Conservation (phyloP, 1,140 invertebrate species). For the Brachionus rotundiformis region DNA sequence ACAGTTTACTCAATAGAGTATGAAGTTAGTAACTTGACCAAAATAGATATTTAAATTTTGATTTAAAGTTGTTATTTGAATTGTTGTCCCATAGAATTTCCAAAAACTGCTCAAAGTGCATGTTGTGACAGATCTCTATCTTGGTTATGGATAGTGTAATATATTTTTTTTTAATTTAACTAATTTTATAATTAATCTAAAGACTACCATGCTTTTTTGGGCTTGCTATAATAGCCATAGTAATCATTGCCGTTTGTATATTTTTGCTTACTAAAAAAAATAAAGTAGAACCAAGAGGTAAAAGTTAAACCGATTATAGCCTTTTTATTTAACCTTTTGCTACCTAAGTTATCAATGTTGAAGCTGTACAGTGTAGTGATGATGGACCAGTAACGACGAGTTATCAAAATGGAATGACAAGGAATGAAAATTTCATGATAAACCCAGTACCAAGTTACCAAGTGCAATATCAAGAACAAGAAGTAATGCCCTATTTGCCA, state of each 20-base stretch:
- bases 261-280: background rate
- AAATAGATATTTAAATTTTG: background rate
- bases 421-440: background rate
- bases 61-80: background rate
- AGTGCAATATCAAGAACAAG: background rate
- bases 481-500: background rate
- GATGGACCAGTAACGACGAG: background rate
- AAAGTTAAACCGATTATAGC: background rate
- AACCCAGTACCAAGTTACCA: background rate
- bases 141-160: slow-evolving; percentile 23
- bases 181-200: background rate
- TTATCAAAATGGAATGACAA: too few species aligned
- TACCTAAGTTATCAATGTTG: background rate
- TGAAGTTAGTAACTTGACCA: background rate
- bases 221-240: background rate
- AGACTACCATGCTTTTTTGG: background rate
- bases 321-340: background rate
- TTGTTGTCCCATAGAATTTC: background rate
- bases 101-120: slow-evolving; percentile 1
- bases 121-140: slow-evolving; percentile 18
- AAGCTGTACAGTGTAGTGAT: background rate
- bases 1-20: background rate
- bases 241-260: background rate
- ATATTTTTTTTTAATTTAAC: background rate
- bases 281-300: background rate